These are phyloP conservation scores for Hyles vespertilio DNA, from an alignment of 1,140 invertebrate species.

Conservation along the genomic window DNA sequence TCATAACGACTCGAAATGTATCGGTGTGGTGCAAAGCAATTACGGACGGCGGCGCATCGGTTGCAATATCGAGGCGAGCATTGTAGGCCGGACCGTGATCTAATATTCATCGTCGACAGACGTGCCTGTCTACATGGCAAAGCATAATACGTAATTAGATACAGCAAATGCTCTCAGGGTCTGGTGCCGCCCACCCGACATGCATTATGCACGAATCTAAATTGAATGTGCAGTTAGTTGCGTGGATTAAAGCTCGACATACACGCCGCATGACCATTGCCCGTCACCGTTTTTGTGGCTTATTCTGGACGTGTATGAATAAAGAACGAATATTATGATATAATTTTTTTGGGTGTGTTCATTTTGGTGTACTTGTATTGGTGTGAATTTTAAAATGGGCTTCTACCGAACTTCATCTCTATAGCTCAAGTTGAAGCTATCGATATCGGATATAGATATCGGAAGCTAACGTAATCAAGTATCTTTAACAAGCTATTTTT, in stretches of 20 bases:
- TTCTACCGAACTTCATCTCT: no score
- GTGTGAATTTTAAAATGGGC: no score
- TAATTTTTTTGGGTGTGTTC: no score
- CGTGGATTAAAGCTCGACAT: slow-evolving; percentile 42
- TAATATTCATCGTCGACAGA: slow-evolving; percentile 69
- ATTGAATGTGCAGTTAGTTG: slow-evolving; percentile 71
- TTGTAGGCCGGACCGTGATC: slow-evolving; percentile 55
- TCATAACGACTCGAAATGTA: slow-evolving; percentile 2
- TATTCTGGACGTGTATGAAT: no score
- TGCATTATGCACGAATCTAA: slow-evolving; percentile 70
- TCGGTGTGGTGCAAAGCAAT: slow-evolving; percentile 39
- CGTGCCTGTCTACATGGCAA: slow-evolving; percentile 62
- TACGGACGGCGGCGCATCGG: slow-evolving; percentile 38
- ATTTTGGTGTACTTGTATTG: no score
- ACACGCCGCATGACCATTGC: slow-evolving; percentile 14
- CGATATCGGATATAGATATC: no score
- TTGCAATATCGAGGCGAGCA: slow-evolving; percentile 51
- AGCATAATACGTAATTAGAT: slow-evolving; percentile 71
- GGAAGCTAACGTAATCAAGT: no score
- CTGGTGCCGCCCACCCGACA: slow-evolving; percentile 38
- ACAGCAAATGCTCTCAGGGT: slow-evolving; percentile 58
- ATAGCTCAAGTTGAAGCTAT: no score
- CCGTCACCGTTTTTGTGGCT: slow-evolving; percentile 3
- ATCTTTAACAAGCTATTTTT: no score
- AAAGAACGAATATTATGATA: no score